These are phyloP conservation scores for Ursus arctos DNA, from an alignment of 2,113 vertebrate species.

Conservation along the genomic window DNA sequence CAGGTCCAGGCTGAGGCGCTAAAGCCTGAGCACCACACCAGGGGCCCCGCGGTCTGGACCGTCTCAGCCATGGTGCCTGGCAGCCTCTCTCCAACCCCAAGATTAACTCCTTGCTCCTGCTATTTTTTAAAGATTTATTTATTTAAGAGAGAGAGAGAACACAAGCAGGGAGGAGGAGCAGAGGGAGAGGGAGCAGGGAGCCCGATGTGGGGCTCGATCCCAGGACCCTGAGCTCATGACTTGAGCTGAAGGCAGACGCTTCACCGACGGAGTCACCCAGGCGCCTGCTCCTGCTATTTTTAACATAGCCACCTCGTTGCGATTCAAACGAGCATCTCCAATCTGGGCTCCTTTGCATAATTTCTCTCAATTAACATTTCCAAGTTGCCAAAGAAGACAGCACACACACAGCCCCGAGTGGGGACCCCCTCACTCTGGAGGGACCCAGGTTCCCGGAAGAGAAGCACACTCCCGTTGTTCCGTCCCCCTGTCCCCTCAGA, in stretches of 20 bases:
- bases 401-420: not conserved
- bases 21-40: not conserved
- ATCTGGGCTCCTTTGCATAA: slow-evolving; percentile 86
- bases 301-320: slow-evolving; percentile 85
- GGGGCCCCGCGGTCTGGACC: not conserved
- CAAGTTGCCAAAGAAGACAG: slow-evolving; percentile 72
- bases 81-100: not conserved
- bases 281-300: slow-evolving; percentile 82
- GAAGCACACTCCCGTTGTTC: fast-evolving
- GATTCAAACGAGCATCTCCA: slow-evolving; percentile 86
- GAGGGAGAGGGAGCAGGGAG: too few relatives aligned
- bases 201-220: too few relatives aligned
- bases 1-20: fast-evolving
- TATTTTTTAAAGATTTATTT: too few relatives aligned
- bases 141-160: too few relatives aligned
- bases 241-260: too few relatives aligned
- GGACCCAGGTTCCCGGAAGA: not conserved
- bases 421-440: not conserved
- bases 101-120: slow-evolving; percentile 53
- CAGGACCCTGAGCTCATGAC: too few relatives aligned
- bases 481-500: too few relatives aligned
- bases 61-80: not conserved
- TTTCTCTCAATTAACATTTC: slow-evolving; percentile 88
- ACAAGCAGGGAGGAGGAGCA: too few relatives aligned
- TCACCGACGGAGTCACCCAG: too few relatives aligned